Evolutionary conservation across 2,888 invertebrate species (phyloP).

Genomic region (Andrena minutula): DNA sequence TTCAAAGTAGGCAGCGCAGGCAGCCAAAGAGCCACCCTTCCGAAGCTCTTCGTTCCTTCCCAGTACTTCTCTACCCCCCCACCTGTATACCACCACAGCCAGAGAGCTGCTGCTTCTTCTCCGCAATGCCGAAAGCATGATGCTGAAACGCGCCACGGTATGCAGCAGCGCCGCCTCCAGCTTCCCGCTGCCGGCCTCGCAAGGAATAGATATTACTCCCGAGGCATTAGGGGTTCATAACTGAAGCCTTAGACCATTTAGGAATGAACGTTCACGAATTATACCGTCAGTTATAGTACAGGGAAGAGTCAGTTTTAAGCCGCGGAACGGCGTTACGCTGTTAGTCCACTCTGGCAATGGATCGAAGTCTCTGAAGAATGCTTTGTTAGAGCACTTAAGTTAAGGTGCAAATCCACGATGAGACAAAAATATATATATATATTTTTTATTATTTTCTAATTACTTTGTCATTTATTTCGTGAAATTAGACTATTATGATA

Average conservation of each 20-base stretch:
- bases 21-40: constrained; percentile 51
- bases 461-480: no score
- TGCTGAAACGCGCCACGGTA: constrained; percentile 1
- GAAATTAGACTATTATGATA: no score
- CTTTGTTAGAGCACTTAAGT: background rate
- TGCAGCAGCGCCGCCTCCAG: constrained; percentile 4
- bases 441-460: no score
- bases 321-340: background rate
- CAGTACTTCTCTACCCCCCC: background rate
- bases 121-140: constrained; percentile 31
- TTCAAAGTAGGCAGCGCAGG: constrained; percentile 67
- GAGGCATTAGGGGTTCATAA: constrained; percentile 17
- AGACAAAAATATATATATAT: no score
- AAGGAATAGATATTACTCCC: constrained; percentile 29
- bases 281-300: background rate
- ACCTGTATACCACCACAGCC: background rate
- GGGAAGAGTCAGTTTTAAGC: constrained; percentile 4
- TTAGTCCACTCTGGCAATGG: background rate
- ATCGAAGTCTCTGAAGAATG: background rate
- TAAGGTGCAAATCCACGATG: no score
- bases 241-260: constrained; percentile 15
- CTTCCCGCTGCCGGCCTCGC: background rate
- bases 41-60: constrained; percentile 32
- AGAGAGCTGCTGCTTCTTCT: constrained; percentile 22
- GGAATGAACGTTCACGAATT: constrained; percentile 19